Evolutionary conservation across 2,888 invertebrate genomes (phyloP), one percentile per base, ranked within the genome.

Genomic region (Ectobius pallidus): DNA sequence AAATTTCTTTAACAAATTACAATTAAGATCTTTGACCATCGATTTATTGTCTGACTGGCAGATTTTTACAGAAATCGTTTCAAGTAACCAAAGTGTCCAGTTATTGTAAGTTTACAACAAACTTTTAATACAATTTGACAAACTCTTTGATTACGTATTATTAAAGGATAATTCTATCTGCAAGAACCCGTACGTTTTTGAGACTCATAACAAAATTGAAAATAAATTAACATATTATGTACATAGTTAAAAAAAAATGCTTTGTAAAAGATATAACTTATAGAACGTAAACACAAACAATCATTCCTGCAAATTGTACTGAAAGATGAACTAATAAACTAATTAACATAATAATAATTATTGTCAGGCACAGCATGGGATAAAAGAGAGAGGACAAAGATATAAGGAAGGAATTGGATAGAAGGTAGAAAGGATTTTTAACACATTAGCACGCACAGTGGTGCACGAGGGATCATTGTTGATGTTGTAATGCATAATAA

Each of bases 141-240:
- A 34, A 7, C 6, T 34, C 34, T 65, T 25, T 39, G 1, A 34
- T 67, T 44, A 44, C 18, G 46, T 30, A 67, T 27, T 44, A 6
- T 67, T 46, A 16, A 44, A 67, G 25, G 39, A 27, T 65, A 69
- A 49, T 32, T 72, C 18, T 65, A 32, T 61, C 58, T 55, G 67
- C 67, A 68, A n/a, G 20, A 73, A 73, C 72, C 72, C 72, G 69
- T 73, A 73, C 69, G 49, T 27, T 71, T 58, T 22, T 27, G 49
- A 67, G 22, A 67, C 20, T 42, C 58, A 46, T 52, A 73, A 69
- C 44, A 73, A 61, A 52, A 34, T 44, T 49, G 39, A 4, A 49
- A 46, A 69, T 61, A 73, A 73, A 73, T 73, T 52, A 73, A 68
- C 61, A 72, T 46, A 69, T 46, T 49, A 22, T 34, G 32, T 52